Evolutionary conservation across 2,797 vertebrate species (phyloP).

Genomic region (Cuniculus paca): DNA sequence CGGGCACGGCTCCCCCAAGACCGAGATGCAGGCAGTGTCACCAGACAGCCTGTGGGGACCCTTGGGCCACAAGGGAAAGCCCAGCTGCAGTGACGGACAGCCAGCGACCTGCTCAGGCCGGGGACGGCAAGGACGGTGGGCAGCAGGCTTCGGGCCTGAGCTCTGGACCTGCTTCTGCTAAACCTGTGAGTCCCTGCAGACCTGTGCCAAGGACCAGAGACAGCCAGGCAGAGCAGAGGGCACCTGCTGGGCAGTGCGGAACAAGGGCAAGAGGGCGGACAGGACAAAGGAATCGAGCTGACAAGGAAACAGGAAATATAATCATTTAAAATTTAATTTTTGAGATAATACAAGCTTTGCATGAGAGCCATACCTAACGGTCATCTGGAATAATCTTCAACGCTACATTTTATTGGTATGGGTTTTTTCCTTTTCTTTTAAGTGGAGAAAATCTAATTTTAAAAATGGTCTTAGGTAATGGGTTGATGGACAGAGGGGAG

Average conservation of each 20-base stretch:
- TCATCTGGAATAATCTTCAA: constrained; percentile 50
- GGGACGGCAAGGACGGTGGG: not conserved
- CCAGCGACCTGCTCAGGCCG: not conserved
- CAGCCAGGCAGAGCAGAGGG: not conserved
- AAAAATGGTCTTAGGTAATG: constrained; percentile 69
- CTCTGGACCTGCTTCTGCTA: not conserved
- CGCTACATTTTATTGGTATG: constrained; percentile 22
- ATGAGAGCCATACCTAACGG: constrained; percentile 4
- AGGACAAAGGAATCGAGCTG: constrained; percentile 9
- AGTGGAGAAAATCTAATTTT: constrained; percentile 75
- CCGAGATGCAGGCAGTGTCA: not conserved
- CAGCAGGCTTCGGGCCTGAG: not conserved
- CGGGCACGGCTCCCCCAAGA: not conserved
- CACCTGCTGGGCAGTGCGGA: not conserved
- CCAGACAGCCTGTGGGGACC: not conserved
- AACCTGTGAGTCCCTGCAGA: not conserved
- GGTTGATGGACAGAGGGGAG: constrained; percentile 52
- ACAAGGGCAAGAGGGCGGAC: not conserved
- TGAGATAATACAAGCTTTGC: constrained; percentile 56
- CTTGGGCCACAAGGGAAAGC: not conserved
- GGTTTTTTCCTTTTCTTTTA: constrained; percentile 42
- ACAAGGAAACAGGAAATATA: constrained; percentile 12
- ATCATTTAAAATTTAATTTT: constrained; percentile 69
- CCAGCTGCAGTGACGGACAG: too few species aligned
- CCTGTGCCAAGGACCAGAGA: not conserved